Conservation (phyloP, 2,888 invertebrate species). For the Eupithecia pulchellata region DNA sequence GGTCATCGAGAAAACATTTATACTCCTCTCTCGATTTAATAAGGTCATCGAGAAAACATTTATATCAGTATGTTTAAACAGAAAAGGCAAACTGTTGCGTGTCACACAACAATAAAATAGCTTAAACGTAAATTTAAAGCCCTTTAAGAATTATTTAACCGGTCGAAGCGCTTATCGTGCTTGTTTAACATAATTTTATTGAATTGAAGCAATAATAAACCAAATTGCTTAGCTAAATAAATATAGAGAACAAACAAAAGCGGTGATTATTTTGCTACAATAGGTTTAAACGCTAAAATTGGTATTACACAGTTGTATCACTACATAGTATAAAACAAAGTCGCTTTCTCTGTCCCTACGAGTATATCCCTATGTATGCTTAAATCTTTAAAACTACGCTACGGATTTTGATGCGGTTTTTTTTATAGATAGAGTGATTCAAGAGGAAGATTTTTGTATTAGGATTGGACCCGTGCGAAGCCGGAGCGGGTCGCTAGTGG, state of each 20-base stretch:
- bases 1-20: conserved; percentile 12
- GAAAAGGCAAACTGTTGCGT: conserved; percentile 38
- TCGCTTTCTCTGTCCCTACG: no score
- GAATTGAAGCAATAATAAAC: conserved; percentile 34
- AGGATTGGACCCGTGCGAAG: no score
- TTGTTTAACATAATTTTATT: conserved; percentile 45
- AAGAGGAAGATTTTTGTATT: no score
- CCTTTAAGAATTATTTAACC: conserved; percentile 45
- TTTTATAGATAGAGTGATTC: no score
- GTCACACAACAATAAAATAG: conserved; percentile 40
- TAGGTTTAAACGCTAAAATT: background rate
- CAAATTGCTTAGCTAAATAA: background rate
- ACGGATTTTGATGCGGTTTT: no score
- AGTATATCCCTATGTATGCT: no score
- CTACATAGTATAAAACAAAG: no score
- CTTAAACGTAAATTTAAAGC: conserved; percentile 38
- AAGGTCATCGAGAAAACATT: conserved; percentile 13
- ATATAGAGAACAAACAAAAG: background rate
- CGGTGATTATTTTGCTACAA: background rate
- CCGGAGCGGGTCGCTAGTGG: no score
- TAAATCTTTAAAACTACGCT: no score
- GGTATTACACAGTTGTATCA: background rate
- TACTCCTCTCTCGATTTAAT: background rate
- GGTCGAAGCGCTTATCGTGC: conserved; percentile 40
- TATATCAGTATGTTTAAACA: conserved; percentile 11